phyloP scores from a whole-genome alignment of 1,140 invertebrate species.

The Adoxophyes honmai region DNA sequence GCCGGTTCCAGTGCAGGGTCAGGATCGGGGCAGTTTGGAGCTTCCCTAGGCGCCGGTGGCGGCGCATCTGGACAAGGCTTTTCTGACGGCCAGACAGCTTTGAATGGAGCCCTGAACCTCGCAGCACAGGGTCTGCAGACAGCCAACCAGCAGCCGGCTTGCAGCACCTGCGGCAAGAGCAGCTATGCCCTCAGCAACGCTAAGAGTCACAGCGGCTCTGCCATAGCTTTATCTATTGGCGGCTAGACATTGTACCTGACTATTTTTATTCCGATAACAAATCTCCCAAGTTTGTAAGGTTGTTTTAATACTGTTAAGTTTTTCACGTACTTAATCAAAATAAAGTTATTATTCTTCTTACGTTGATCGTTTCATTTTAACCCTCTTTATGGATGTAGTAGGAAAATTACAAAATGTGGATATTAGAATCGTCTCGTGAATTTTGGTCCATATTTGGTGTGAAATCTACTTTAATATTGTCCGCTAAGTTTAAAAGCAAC shows the following conservation, averaged over 20 bases:
- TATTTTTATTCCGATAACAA: not conserved
- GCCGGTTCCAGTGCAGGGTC: conserved; percentile 1
- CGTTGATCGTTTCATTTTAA: no score
- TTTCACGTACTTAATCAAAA: no score
- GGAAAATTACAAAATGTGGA: no score
- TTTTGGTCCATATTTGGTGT: conserved; percentile 20
- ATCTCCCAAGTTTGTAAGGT: no score
- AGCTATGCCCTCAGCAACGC: conserved; percentile 59
- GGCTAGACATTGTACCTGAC: conserved; percentile 22
- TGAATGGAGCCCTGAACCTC: conserved; percentile 47
- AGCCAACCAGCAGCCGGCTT: conserved; percentile 30
- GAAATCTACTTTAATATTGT: conserved; percentile 19
- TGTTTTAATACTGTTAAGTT: no score
- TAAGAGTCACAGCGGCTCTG: conserved; percentile 50
- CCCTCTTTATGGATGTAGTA: no score
- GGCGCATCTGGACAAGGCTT: conserved; percentile 16
- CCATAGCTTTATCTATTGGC: conserved; percentile 49
- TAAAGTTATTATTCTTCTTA: no score
- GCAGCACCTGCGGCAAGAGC: conserved; percentile 54
- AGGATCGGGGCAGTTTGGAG: not conserved
- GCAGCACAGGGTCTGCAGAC: conserved; percentile 51
- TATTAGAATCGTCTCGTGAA: no score
- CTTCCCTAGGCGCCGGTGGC: not conserved
- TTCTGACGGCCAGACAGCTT: conserved; percentile 27
- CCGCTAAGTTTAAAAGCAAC: no score